Evolutionary conservation across 2,113 vertebrate species (phyloP).

Genomic region (Crotalus helleri): DNA sequence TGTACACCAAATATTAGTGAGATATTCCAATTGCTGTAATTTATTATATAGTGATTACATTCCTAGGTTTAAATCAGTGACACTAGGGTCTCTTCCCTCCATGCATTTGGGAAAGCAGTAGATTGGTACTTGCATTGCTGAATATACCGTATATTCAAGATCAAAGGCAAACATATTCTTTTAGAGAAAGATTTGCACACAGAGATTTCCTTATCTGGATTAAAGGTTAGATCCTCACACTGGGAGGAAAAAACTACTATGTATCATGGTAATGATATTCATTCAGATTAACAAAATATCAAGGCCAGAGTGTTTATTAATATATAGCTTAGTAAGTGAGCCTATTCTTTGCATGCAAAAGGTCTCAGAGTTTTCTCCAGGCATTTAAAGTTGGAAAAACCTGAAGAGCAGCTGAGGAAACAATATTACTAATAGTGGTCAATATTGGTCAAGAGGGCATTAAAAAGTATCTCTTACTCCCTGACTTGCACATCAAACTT

Average conservation of each 20-base stretch:
- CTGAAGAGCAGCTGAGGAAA: background rate
- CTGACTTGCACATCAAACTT: background rate
- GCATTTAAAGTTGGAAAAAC: background rate
- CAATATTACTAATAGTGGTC: background rate
- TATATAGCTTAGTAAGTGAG: background rate
- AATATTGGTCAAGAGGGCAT: background rate
- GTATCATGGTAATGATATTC: constrained; percentile 30
- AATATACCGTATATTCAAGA: background rate
- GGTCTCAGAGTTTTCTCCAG: background rate
- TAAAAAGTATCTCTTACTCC: background rate
- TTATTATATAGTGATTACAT: background rate
- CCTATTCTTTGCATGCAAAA: background rate
- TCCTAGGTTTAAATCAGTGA: background rate
- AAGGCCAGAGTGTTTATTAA: constrained; percentile 1
- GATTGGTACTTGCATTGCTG: background rate
- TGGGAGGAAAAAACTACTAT: background rate
- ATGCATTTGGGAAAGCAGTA: background rate
- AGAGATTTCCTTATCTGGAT: background rate
- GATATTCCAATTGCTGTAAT: background rate
- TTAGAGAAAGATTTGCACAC: background rate
- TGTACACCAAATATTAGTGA: background rate
- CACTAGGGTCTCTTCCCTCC: background rate
- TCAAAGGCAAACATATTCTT: background rate
- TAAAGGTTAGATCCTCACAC: background rate
- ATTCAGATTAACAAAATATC: constrained; percentile 43